These are phyloP conservation scores for Lasioglossum lativentre DNA, from an alignment of 2,888 invertebrate genomes.

Conservation along the genomic window DNA sequence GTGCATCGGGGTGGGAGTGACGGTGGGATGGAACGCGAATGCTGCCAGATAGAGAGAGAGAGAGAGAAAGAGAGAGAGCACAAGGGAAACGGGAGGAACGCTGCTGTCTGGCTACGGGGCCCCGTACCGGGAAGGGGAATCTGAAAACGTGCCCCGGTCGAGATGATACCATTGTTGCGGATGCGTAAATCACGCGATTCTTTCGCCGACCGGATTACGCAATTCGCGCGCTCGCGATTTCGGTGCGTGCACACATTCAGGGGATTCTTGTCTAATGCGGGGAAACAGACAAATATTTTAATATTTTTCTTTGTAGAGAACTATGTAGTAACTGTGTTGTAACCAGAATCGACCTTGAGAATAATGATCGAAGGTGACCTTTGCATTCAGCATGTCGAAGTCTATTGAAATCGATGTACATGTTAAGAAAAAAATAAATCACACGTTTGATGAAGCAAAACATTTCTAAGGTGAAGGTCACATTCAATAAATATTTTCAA, in stretches of 20 bases:
- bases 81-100: conserved; percentile 42
- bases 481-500: too few relatives aligned
- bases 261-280: not conserved
- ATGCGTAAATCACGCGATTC: conserved; percentile 76
- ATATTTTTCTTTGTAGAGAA: not conserved
- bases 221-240: conserved; percentile 57
- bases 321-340: too few relatives aligned
- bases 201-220: conserved; percentile 61
- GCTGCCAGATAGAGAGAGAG: not conserved
- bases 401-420: too few relatives aligned
- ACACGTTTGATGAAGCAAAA: too few relatives aligned
- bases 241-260: conserved; percentile 8
- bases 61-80: not conserved
- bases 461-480: too few relatives aligned
- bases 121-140: conserved; percentile 9
- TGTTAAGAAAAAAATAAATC: too few relatives aligned
- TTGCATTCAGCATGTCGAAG: too few relatives aligned
- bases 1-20: conserved; percentile 59
- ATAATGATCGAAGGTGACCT: too few relatives aligned
- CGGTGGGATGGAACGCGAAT: conserved; percentile 57
- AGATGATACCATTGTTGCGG: conserved; percentile 74
- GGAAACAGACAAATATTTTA: not conserved
- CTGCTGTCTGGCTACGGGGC: conserved; percentile 2
- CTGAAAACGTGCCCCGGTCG: conserved; percentile 57
- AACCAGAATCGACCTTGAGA: too few relatives aligned